Evolutionary conservation across 2,888 invertebrate genomes (phyloP), one percentile per base, ranked within the genome.

Genomic region (Temnothorax ravouxi): DNA sequence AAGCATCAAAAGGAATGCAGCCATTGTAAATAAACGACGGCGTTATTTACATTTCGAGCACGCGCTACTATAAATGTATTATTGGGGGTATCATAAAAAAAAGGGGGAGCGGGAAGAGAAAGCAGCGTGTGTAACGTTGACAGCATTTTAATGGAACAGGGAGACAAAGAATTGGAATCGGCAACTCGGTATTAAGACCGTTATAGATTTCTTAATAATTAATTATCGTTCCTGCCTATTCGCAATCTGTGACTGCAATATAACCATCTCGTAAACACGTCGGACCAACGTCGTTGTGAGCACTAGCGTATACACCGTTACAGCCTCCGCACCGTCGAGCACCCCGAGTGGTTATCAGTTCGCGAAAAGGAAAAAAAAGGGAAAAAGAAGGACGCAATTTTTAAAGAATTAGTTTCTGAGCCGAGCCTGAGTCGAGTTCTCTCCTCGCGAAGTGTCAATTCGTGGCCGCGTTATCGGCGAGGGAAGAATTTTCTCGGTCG

Each of bases 281-380:
- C 88, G 92, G 93, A 92, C 92, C 92, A 92, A 92, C n/a, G 89
- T 92, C 90, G 89, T 89, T 89, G 90, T 86, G 89, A 88, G 88
- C 89, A 86, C 86, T 87, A 89, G 82, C 82, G 85, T 84, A 88
- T 86, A 72, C 66, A 21, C 79, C 87, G 59, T 76, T 75, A 47
- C 77, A 74, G 76, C 82, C 74, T 84, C 69, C 62, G n/a, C 52
- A 41, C 80, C 64, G 83, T 86, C 81, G 84, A 80, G 76, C 54
- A 77, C 54, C 66, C 25, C 29, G 3, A 29, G 29, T 47, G 15
- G 29, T 66, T 66, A 34, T 67, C 29, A 75, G 9, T 47, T 75
- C 4, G 3, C 18, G 38, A 69, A 69, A 77, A 56, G 21, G 29
- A 29, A 38, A 25, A 25, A 67, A 54, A 50, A 29, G n/a, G 21